phyloP scores from a whole-genome alignment of 2,797 vertebrate genomes.

The Agapornis canus region DNA sequence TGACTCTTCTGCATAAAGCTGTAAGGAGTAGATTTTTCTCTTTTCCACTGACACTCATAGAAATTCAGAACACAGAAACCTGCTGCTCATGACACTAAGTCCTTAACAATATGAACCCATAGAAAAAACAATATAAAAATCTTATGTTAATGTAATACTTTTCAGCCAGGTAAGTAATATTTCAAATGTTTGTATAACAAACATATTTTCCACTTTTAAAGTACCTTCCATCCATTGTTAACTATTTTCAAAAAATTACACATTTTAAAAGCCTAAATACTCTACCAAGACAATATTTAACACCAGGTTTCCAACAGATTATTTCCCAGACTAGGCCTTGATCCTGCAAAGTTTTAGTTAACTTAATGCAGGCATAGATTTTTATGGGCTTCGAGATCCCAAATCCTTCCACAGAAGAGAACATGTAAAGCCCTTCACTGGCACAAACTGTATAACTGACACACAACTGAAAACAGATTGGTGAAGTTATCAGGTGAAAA shows the following conservation, averaged over 20 bases:
- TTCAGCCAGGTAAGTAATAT: not conserved
- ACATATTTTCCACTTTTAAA: not conserved
- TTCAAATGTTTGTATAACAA: not conserved
- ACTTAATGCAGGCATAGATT: not conserved
- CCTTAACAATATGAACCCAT: not conserved
- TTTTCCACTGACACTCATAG: not conserved
- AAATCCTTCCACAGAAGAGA: not conserved
- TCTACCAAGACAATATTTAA: not conserved
- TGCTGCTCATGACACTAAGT: not conserved
- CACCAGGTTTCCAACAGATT: not conserved
- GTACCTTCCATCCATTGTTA: not conserved
- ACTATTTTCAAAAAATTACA: not conserved
- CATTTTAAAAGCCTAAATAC: not conserved
- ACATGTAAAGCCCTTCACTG: not conserved
- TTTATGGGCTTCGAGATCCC: not conserved
- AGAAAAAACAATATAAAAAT: not conserved
- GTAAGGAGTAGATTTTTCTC: not conserved
- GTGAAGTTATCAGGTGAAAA: not conserved
- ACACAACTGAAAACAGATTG: not conserved
- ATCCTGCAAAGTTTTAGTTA: not conserved
- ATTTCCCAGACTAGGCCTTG: not conserved
- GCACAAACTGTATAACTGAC: not conserved
- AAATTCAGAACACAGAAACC: not conserved
- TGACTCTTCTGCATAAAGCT: not conserved
- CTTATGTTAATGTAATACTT: not conserved